Base-by-base conservation (phyloP, 1,140 invertebrate species). In the Drosophila arizonae region DNA sequence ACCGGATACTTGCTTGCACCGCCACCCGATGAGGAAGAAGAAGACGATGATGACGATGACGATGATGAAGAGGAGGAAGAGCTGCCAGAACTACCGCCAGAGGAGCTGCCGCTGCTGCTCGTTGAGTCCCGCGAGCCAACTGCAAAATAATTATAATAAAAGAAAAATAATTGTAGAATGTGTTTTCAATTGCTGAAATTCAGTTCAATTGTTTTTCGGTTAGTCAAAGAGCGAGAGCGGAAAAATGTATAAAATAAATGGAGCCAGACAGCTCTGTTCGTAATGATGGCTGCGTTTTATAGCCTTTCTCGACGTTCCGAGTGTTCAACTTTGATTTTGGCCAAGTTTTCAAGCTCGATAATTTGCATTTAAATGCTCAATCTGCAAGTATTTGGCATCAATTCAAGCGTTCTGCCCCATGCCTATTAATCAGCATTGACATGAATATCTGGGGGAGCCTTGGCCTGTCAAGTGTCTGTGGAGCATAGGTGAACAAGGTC, bases 1-100 rank as follows among this genome's bases (percentile, higher is more conserved):
- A 99, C 97, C 1, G 98, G 97, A 91, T 96, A 96, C 92, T 94
- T 94, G 78, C 55, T 92, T 92, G 79, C 71, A 13, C 85, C 72
- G 39, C 70, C 69, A 24, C 15, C 52, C 30, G 81, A 74, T 3
- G 75, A 76, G 5, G 81, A 78, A 11, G 75, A 68, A 1, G 77
- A 78, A 10, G 33, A 33, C 33, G 33, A 72, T 4, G 66, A 72
- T 64, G 60, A 39, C 30, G 69, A 50, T 3, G 46, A 61, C 2
- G 46, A 50, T 0, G 46, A 21, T 0, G 46, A 24, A 0, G 58
- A 62, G 28, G 74, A 58, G 8, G 56, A 58, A 1, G 77, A 75
- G 10, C 72, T 57, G 50, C 50, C 48, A 51, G 60, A 58, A 54
- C 52, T 61, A 26, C 39, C 26, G 26, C 72, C 26, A 6, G 48